Base-by-base conservation (phyloP, 2,113 vertebrate species). In the Gracilinanus agilis region DNA sequence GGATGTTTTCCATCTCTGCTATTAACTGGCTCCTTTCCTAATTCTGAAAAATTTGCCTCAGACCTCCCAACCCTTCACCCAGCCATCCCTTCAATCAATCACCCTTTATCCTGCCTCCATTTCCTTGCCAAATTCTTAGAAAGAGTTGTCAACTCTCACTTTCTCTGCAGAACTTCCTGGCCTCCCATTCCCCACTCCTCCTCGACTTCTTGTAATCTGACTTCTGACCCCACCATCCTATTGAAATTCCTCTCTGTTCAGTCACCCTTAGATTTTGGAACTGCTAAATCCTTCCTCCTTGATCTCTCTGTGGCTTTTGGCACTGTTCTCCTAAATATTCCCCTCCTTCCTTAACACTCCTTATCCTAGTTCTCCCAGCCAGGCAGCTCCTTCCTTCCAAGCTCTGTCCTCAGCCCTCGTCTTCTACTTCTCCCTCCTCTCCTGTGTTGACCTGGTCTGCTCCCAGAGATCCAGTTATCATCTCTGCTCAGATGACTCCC, bases 111-210 rank as follows among this genome's bases (percentile, higher is more conserved):
- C 19, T 2, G 34, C 34, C n/a, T 83, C 67, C 67, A 40, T 40
- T 83, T 83, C 67, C n/a, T 83, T 83, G 67, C 67, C n/a, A 83
- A 83, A 83, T 83, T 83, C 67, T 83, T 83, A 40, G 67, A 83
- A 83, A 83, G 67, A 83, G 16, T 83, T 40, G 67, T 40, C n/a
- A 49, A 49, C 49, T 49, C 49, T 49, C 49, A 5, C 40, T 83
- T 83, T 83, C 67, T 83, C 67, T 83, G 21, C n/a, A 40, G 67
- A 83, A 83, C 67, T 83, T 83, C n/a, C 67, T 40, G 67, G n/a
- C 67, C n/a, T 83, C 67, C n/a, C 61, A 75, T 34, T n/a, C n/a
- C 67, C n/a, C 67, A 40, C 16, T 40, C 67, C 16, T 83, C 67
- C 67, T 83, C 67, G 2, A 40, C n/a, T 40, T 83, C n/a, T 83